A percentile compares a stretch with the other conserved stretches of the same genome.
These are phyloP conservation scores for Salticus scenicus DNA, from an alignment of 2,888 invertebrate species.

Conservation along the genomic window DNA sequence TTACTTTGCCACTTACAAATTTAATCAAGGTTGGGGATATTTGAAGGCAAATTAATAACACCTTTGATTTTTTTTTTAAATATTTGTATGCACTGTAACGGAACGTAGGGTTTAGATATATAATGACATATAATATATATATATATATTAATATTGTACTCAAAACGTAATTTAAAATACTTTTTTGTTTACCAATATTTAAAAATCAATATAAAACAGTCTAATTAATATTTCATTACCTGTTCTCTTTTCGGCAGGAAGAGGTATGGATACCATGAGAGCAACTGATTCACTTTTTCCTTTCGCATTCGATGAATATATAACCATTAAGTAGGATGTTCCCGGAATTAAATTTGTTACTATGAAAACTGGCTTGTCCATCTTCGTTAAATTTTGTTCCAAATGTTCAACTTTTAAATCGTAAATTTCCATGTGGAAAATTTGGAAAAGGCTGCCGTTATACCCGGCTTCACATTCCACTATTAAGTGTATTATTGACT, in stretches of 20 bases:
- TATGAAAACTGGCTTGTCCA: constrained; percentile 13
- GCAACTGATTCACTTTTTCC: constrained; percentile 40
- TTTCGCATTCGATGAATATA: constrained; percentile 44
- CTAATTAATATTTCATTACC: no score
- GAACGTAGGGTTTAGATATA: no score
- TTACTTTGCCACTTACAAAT: no score
- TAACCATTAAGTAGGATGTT: constrained; percentile 29
- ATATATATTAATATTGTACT: no score
- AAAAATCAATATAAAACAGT: no score
- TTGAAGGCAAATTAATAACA: no score
- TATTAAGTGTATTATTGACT: constrained; percentile 16
- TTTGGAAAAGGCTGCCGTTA: constrained; percentile 38
- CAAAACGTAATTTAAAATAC: no score
- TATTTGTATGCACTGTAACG: no score
- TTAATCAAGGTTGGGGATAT: no score
- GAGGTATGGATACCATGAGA: constrained; percentile 24
- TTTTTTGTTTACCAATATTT: no score
- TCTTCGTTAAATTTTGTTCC: constrained; percentile 14
- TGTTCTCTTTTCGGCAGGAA: constrained; percentile 27
- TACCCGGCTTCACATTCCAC: constrained; percentile 37
- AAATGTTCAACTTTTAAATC: constrained; percentile 16
- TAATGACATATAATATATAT: no score
- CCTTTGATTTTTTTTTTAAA: no score
- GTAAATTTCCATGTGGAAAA: constrained; percentile 51
- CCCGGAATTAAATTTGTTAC: constrained; percentile 20